Evolutionary conservation across 2,888 invertebrate genomes (phyloP), one percentile per base, ranked within the genome.

Genomic region (Masnerella sp.): DNA sequence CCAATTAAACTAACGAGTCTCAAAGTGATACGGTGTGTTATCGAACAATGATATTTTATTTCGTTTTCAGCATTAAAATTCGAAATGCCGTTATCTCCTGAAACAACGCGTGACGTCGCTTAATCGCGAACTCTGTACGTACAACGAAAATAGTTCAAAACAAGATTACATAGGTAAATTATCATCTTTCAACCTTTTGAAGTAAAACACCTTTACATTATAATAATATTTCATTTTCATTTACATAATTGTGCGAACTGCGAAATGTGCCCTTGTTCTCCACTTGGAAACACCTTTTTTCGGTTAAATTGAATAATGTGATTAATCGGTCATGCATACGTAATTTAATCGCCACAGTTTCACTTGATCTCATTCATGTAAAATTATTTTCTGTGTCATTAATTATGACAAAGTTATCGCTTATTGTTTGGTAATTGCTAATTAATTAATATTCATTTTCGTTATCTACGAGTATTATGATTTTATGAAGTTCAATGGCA

Each of bases 131-230:
- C 20, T 30, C 30, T 15, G 25, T 49, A 45, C 40, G 14, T 38
- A 17, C 38, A 38, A 36, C 9, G 49, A 49, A 61, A 61, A 61
- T 61, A 40, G 61, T 36, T 49, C 2, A 25, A 61, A 49, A 49
- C 14, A 49, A 49, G 49, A 61, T 47, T 61, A 61, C 47, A 49
- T 18, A 40, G 20, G 22, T 40, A 40, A 61, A 61, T 61, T 61
- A 49, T 20, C 22, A 38, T 28, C 61, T 28, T 40, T 61, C 38
- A 38, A 20, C 17, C 22, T 17, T 25, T 14, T 40, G 18, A 38
- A 61, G 30, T 36, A 38, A 38, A 38, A 36, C 15, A 36, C 17
- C 12, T 36, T 45, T 47, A 12, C 18, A 59, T 47, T 45, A 38
- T 47, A 47, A 47, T 36, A 45, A 47, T 47, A 38, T 59, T 59